Conservation (phyloP, 2,888 invertebrate species). For the Ypsolopha scabrella region DNA sequence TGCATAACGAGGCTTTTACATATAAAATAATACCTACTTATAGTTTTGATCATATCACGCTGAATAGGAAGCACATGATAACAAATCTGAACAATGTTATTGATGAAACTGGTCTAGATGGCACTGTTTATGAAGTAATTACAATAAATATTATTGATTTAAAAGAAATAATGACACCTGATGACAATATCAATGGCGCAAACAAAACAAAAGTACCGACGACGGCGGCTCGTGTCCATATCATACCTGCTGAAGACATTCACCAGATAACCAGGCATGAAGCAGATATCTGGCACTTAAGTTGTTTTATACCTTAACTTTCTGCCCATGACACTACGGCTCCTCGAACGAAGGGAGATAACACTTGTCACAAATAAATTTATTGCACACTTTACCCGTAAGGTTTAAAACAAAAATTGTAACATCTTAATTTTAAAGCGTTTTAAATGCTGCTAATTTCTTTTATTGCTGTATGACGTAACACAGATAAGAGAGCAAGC, state of each 20-base stretch:
- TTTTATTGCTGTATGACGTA: slow-evolving; percentile 3
- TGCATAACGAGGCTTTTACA: neutral
- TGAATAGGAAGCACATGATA: too few species aligned
- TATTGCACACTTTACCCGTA: slow-evolving; percentile 45
- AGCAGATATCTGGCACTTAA: slow-evolving; percentile 13
- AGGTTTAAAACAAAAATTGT: neutral
- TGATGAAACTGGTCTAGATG: too few species aligned
- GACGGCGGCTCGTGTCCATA: neutral
- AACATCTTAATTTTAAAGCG: slow-evolving; percentile 34
- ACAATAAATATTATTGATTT: too few species aligned
- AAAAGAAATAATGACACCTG: neutral
- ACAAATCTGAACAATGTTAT: too few species aligned
- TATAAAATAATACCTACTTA: neutral
- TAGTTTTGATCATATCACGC: neutral
- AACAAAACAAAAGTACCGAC: neutral
- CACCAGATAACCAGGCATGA: neutral
- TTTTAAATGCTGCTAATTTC: slow-evolving; percentile 5
- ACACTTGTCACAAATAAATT: slow-evolving; percentile 55
- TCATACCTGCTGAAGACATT: neutral
- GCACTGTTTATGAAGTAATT: neutral
- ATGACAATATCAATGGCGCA: neutral
- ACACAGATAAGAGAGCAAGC: neutral
- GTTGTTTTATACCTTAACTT: slow-evolving; percentile 57
- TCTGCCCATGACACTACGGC: slow-evolving; percentile 49
- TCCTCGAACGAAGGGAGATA: slow-evolving; percentile 50